These are phyloP conservation scores for Gastracanthus pulcherrimus DNA, from an alignment of 2,888 invertebrate species.

Conservation along the genomic window DNA sequence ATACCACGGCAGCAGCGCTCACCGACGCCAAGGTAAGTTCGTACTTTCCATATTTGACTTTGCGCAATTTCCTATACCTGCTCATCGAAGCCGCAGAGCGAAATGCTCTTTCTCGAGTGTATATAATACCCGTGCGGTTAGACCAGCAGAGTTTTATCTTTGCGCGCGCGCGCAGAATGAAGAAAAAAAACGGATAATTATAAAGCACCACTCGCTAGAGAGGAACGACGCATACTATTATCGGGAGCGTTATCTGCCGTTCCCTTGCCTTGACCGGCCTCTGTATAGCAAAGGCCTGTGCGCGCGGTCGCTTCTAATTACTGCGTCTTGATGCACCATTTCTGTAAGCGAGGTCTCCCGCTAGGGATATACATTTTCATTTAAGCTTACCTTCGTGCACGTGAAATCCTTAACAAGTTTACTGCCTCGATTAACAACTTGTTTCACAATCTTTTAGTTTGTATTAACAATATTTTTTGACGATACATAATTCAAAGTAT, in stretches of 20 bases:
- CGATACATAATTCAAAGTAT: background rate
- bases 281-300: constrained; percentile 33
- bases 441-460: constrained; percentile 6
- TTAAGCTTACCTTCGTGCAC: constrained; percentile 18
- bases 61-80: constrained; percentile 41
- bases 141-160: constrained; percentile 48
- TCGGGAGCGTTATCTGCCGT: constrained; percentile 61
- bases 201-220: constrained; percentile 59
- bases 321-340: constrained; percentile 55
- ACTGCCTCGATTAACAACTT: constrained; percentile 6
- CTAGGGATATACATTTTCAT: constrained; percentile 49
- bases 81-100: constrained; percentile 46
- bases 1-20: background rate
- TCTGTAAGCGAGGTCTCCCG: constrained; percentile 45
- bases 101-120: constrained; percentile 24
- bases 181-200: constrained; percentile 61
- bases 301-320: constrained; percentile 50
- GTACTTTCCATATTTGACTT: constrained; percentile 54
- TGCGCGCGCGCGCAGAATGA: constrained; percentile 3
- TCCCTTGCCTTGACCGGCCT: constrained; percentile 54
- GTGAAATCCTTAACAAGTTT: constrained; percentile 32
- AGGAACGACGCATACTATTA: constrained; percentile 61
- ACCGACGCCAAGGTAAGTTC: constrained; percentile 57
- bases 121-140: constrained; percentile 47
- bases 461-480: constrained; percentile 4